A percentile compares a stretch with the other conserved stretches of the same genome.
Conservation (phyloP, 1,140 invertebrate species). For the Drosophila melanogaster region Release_6_plus_ISO1_MT NT_037436.4:4977501-4978000, state of each 20-base stretch:
- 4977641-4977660: slow-evolving; percentile 7
- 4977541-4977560: slow-evolving; percentile 58
- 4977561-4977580: slow-evolving; percentile 11
- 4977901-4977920: too few relatives aligned
- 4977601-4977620: slow-evolving; percentile 76
- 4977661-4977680: slow-evolving; percentile 44
- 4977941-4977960: background rate
- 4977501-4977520: slow-evolving; percentile 61
- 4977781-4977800: background rate
- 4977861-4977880: too few relatives aligned
- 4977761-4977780: slow-evolving; percentile 23
- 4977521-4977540: slow-evolving; percentile 61
- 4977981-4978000: slow-evolving; percentile 55
- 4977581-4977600: slow-evolving; percentile 72
- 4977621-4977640: slow-evolving; percentile 73
- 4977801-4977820: background rate
- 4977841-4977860: background rate
- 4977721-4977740: slow-evolving; percentile 20
- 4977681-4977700: slow-evolving; percentile 44
- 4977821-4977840: background rate
- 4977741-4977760: slow-evolving; percentile 2
- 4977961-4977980: background rate
- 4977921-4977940: too few relatives aligned
- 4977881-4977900: background rate
- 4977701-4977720: slow-evolving; percentile 40